Percentiles rank a stretch among this genome's conserved stretches.
Conservation (phyloP, 1,140 invertebrate genomes). For the Scaptomyza montana region DNA sequence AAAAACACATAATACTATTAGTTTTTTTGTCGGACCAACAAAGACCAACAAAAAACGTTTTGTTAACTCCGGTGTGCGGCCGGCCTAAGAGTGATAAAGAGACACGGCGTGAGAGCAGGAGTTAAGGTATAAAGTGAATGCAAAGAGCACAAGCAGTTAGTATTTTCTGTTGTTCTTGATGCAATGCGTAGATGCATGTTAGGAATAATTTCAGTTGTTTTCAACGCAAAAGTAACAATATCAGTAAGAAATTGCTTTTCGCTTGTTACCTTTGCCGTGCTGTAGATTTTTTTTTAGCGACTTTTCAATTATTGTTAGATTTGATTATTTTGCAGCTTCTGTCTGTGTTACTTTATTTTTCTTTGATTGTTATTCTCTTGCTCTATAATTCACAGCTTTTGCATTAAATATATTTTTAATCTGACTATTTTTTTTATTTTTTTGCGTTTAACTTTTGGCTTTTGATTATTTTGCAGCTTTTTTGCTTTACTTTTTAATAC, state of each 20-base stretch:
- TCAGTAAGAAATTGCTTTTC: slow-evolving; percentile 45
- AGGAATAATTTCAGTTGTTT: slow-evolving; percentile 5
- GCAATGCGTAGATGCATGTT: neutral
- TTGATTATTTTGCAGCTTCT: slow-evolving; percentile 31
- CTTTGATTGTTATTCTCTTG: slow-evolving; percentile 32
- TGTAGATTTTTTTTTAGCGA: too few relatives aligned
- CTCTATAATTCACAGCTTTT: too few relatives aligned
- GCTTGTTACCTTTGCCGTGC: too few relatives aligned
- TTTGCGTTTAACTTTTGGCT: slow-evolving; percentile 22
- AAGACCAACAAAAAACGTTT: too few relatives aligned
- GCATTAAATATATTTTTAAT: too few relatives aligned
- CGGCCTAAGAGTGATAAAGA: too few relatives aligned
- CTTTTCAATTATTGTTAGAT: slow-evolving; percentile 12
- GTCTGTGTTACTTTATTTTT: slow-evolving; percentile 14
- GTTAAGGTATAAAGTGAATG: too few relatives aligned
- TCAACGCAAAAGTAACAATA: slow-evolving; percentile 9
- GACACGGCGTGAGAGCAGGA: neutral
- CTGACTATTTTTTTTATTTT: neutral
- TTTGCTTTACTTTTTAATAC: slow-evolving; percentile 11
- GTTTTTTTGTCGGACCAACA: too few relatives aligned
- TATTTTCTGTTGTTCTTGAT: slow-evolving; percentile 15
- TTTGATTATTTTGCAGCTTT: slow-evolving; percentile 12
- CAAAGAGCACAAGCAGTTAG: too few relatives aligned
- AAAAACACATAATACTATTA: too few relatives aligned
- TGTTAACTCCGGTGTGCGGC: too few relatives aligned